Conservation (phyloP, 2,888 invertebrate species). For the Malthinus seriepunctatus region DNA sequence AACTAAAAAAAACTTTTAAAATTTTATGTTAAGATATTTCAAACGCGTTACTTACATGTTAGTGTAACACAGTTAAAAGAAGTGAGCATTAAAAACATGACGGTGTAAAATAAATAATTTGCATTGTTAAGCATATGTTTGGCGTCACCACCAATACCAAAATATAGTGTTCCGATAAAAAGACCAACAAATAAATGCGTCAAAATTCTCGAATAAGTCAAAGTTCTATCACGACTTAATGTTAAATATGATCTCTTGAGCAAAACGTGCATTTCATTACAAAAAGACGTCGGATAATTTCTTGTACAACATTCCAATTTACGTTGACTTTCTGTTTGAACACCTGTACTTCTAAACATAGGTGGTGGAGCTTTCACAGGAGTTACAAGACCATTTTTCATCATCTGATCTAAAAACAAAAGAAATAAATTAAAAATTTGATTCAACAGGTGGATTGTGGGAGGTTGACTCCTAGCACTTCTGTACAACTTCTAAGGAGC, state of each 20-base stretch:
- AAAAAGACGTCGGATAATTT: conserved; percentile 62
- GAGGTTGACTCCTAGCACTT: too few relatives aligned
- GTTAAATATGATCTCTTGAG: conserved; percentile 66
- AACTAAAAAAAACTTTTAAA: conserved; percentile 55
- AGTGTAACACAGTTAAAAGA: conserved; percentile 89
- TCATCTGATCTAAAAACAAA: conserved; percentile 56
- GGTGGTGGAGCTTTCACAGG: conserved; percentile 57
- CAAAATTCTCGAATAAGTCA: conserved; percentile 75
- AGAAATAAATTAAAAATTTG: too few relatives aligned
- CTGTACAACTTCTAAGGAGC: too few relatives aligned
- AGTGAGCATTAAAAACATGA: conserved; percentile 94
- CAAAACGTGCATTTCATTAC: conserved; percentile 62
- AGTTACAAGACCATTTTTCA: conserved; percentile 57
- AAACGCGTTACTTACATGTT: conserved; percentile 73
- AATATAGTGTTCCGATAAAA: conserved; percentile 81
- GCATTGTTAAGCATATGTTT: conserved; percentile 82
- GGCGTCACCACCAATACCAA: conserved; percentile 85
- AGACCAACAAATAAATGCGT: conserved; percentile 83
- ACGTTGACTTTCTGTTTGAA: conserved; percentile 16
- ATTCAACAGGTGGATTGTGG: too few relatives aligned
- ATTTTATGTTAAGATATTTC: neutral
- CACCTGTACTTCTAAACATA: conserved; percentile 21
- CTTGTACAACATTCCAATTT: conserved; percentile 38
- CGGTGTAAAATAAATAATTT: conserved; percentile 86
- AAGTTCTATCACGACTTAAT: conserved; percentile 70